A percentile compares a stretch with the other conserved stretches of the same genome.
Conservation (phyloP, 92 coral and sea anemone species). For the Zoanthus sansibaricus region DNA sequence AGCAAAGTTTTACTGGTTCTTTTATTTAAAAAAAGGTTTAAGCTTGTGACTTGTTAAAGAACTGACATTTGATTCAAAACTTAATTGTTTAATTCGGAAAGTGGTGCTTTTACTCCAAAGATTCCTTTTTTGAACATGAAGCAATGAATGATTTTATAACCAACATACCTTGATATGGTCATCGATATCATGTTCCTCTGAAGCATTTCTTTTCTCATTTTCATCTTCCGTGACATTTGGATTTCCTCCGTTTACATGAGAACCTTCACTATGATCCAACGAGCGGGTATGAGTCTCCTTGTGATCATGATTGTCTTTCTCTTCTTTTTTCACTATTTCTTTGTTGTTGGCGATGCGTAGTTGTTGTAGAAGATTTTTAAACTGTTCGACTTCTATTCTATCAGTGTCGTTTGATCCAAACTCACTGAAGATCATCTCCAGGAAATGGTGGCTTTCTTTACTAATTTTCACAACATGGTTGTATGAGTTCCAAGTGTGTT, state of each 20-base stretch:
- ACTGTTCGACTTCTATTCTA: neutral
- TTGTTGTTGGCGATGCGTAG: neutral
- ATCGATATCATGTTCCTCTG: neutral
- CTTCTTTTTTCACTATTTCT: neutral
- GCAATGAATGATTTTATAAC: neutral
- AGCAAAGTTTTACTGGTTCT: too few species aligned
- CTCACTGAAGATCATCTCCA: constrained; percentile 8
- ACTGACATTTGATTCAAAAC: too few species aligned
- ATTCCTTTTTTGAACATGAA: neutral
- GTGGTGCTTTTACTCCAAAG: too few species aligned
- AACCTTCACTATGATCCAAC: neutral
- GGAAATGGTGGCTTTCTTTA: neutral
- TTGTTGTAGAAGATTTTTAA: constrained; percentile 5
- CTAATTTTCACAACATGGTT: neutral
- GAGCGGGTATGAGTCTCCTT: neutral
- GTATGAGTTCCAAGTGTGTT: too few species aligned
- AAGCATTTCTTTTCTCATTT: neutral
- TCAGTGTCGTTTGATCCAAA: constrained; percentile 8
- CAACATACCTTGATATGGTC: neutral
- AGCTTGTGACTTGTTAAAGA: too few species aligned
- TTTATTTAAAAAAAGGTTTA: too few species aligned
- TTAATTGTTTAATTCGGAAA: too few species aligned
- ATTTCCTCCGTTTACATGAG: neutral
- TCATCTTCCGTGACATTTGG: neutral
- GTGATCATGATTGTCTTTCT: neutral